Percentiles rank a stretch among this genome's conserved stretches.
Conservation (phyloP, 2,113 vertebrate genomes). For the Stercorarius parasiticus region DNA sequence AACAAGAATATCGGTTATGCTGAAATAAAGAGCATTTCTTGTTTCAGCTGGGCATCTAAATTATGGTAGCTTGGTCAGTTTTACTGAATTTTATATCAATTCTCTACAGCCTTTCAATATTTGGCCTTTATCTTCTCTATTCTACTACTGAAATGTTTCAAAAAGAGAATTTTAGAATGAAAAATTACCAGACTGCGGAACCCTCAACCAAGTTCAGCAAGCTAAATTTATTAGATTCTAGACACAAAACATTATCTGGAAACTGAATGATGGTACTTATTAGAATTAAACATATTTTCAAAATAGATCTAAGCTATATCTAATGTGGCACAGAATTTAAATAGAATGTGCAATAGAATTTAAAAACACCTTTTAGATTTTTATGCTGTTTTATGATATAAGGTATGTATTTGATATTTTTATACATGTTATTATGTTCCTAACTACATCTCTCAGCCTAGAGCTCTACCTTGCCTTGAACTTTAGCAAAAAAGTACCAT, state of each 20-base stretch:
- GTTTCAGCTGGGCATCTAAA: background rate
- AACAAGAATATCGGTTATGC: background rate
- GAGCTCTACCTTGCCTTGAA: background rate
- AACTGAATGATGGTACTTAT: background rate
- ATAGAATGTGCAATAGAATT: background rate
- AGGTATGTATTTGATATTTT: background rate
- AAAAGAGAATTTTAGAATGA: background rate
- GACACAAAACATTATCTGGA: background rate
- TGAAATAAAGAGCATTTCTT: background rate
- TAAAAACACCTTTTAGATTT: background rate
- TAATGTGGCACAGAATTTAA: background rate
- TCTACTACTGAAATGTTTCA: background rate
- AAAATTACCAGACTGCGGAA: background rate
- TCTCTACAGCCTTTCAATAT: background rate
- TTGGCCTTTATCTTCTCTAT: background rate
- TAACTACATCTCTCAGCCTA: background rate
- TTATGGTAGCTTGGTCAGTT: background rate
- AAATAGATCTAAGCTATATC: background rate
- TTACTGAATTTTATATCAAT: background rate
- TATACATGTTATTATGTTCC: background rate
- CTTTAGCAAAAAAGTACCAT: background rate
- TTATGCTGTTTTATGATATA: background rate
- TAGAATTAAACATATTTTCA: background rate
- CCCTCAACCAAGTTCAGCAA: background rate
- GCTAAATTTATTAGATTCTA: background rate